Evolutionary conservation across 2,797 vertebrate genomes (phyloP).

Genomic region (Fringilla coelebs): DNA sequence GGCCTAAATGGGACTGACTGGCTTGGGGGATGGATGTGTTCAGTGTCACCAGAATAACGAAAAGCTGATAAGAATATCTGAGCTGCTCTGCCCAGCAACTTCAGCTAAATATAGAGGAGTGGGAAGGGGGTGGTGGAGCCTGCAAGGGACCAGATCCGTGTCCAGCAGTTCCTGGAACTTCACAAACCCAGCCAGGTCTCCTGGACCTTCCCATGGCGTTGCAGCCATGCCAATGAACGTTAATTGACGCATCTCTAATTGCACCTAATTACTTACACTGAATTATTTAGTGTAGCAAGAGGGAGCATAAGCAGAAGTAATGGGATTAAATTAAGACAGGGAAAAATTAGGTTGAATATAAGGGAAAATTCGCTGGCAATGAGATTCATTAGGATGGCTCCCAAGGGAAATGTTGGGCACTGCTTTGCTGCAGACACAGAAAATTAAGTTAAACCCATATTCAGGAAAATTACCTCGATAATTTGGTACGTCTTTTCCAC

Average conservation of each 20-base stretch:
- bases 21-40: background rate
- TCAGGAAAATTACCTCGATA: conserved; percentile 44
- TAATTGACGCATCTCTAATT: conserved; percentile 59
- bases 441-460: conserved; percentile 35
- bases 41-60: background rate
- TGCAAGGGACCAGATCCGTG: background rate
- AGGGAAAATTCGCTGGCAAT: conserved; percentile 22
- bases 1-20: background rate
- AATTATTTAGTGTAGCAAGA: conserved; percentile 59
- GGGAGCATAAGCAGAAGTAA: conserved; percentile 55
- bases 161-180: background rate
- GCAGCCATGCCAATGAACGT: background rate
- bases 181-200: background rate
- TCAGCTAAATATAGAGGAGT: background rate
- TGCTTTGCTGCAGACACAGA: conserved; percentile 30
- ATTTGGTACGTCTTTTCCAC: background rate
- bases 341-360: conserved; percentile 48
- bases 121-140: background rate
- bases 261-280: conserved; percentile 33
- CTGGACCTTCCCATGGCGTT: background rate
- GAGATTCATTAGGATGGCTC: conserved; percentile 51
- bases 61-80: background rate
- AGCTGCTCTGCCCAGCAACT: background rate
- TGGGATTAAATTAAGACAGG: conserved; percentile 58
- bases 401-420: conserved; percentile 24